A percentile compares a stretch with the other conserved stretches of the same genome.
These are phyloP conservation scores for Forbesichthys agassizii DNA, from an alignment of 2,113 vertebrate genomes.

Conservation along the genomic window DNA sequence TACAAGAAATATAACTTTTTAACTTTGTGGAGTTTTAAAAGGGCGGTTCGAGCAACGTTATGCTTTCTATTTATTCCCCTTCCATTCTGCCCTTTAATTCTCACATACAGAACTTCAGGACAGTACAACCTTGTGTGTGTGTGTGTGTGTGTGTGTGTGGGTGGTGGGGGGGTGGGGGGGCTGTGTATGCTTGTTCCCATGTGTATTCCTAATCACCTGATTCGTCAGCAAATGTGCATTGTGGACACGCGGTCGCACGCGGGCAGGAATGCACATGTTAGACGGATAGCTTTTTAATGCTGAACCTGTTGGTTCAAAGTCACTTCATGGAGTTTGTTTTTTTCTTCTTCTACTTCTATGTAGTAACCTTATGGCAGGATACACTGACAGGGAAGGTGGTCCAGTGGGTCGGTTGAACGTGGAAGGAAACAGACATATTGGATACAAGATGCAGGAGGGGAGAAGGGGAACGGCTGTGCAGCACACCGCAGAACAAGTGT, in stretches of 20 bases:
- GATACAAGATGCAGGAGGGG: slow-evolving; percentile 18
- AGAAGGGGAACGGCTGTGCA: slow-evolving; percentile 24
- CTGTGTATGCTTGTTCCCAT: slow-evolving; percentile 37
- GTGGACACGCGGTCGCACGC: background rate
- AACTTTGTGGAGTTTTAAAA: slow-evolving; percentile 36
- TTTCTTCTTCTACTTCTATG: slow-evolving; percentile 10
- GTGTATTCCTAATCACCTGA: slow-evolving; percentile 60
- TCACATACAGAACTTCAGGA: slow-evolving; percentile 26
- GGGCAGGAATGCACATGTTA: slow-evolving; percentile 1
- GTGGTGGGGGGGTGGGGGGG: too few species aligned
- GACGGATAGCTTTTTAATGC: slow-evolving; percentile 38
- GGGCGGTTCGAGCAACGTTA: slow-evolving; percentile 1
- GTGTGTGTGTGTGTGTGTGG: too few species aligned
- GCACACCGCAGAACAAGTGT: slow-evolving; percentile 22
- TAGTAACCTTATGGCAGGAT: slow-evolving; percentile 35
- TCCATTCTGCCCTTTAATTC: slow-evolving; percentile 30
- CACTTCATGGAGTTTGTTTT: slow-evolving; percentile 34
- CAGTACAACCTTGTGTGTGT: slow-evolving; percentile 1
- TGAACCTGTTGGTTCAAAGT: slow-evolving; percentile 33
- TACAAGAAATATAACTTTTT: slow-evolving; percentile 18
- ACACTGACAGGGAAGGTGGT: slow-evolving; percentile 11
- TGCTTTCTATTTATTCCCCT: slow-evolving; percentile 5
- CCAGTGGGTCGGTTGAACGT: slow-evolving; percentile 11
- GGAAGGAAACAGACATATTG: slow-evolving; percentile 12
- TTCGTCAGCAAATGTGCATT: slow-evolving; percentile 34